Evolutionary conservation across 2,888 invertebrate genomes (phyloP).

Genomic region (Argynnis bischoffii): DNA sequence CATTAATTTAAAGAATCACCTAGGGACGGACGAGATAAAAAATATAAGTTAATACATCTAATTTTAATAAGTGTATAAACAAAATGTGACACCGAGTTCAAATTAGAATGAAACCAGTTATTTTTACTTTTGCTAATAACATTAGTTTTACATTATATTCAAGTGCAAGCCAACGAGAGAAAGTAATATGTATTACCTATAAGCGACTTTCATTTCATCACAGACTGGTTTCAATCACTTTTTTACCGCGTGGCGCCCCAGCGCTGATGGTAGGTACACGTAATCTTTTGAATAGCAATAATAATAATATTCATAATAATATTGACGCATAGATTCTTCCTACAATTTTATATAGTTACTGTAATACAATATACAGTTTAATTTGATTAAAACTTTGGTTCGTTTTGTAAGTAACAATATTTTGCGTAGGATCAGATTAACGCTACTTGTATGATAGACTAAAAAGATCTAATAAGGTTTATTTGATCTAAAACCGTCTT

Average conservation of each 20-base stretch:
- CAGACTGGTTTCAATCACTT: constrained; percentile 61
- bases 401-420: constrained; percentile 45
- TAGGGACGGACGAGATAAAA: no score
- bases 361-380: constrained; percentile 23
- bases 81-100: not conserved
- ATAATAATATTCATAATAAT: constrained; percentile 4
- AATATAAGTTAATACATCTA: no score
- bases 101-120: constrained; percentile 12
- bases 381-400: constrained; percentile 53
- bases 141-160: constrained; percentile 33
- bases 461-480: constrained; percentile 26
- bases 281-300: constrained; percentile 12
- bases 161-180: constrained; percentile 53
- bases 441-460: constrained; percentile 46
- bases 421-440: constrained; percentile 56
- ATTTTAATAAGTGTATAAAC: not conserved
- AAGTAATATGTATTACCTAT: constrained; percentile 64
- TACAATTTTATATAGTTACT: not conserved
- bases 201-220: constrained; percentile 68
- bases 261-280: constrained; percentile 27
- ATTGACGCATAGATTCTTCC: not conserved
- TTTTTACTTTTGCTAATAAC: constrained; percentile 18
- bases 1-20: no score
- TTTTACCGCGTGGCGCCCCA: constrained; percentile 46
- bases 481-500: constrained; percentile 28